phyloP scores from a whole-genome alignment of 2,797 vertebrate genomes.

The Cheirogaleus major region DNA sequence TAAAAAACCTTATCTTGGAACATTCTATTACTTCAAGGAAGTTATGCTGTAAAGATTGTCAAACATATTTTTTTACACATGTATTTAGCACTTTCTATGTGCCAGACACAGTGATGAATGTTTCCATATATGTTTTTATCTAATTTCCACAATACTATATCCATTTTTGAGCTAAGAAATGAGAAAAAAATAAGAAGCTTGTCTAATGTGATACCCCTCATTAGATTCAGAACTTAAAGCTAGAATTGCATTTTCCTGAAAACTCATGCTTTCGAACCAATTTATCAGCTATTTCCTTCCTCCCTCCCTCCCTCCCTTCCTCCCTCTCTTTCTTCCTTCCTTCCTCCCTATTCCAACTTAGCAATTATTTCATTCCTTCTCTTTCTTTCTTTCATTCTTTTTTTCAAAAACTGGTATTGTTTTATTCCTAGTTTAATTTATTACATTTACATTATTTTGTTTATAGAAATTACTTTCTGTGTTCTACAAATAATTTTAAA shows the following conservation, averaged over 20 bases:
- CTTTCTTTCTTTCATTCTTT: neutral
- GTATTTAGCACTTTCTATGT: neutral
- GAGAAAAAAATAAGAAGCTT: neutral
- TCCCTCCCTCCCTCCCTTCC: neutral
- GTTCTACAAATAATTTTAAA: neutral
- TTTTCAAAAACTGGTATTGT: neutral
- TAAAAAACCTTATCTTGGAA: slow-evolving; percentile 31
- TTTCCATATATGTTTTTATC: slow-evolving; percentile 38
- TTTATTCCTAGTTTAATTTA: neutral
- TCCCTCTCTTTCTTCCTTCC: neutral
- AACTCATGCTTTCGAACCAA: neutral
- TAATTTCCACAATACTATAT: neutral
- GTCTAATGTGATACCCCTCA: neutral
- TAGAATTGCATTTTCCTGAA: neutral
- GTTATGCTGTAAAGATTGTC: slow-evolving; percentile 48
- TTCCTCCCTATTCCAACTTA: neutral
- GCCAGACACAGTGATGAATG: neutral
- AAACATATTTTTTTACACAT: slow-evolving; percentile 45
- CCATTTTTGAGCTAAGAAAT: slow-evolving; percentile 35
- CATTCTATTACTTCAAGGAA: slow-evolving; percentile 62
- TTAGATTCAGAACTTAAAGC: neutral
- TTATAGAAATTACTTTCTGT: neutral
- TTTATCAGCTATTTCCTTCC: neutral
- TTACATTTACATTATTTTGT: neutral
- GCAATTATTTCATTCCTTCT: neutral